Evolutionary conservation across 92 coral and sea anemone genomes (phyloP).

Genomic region (Desmophyllum pertusum): DNA sequence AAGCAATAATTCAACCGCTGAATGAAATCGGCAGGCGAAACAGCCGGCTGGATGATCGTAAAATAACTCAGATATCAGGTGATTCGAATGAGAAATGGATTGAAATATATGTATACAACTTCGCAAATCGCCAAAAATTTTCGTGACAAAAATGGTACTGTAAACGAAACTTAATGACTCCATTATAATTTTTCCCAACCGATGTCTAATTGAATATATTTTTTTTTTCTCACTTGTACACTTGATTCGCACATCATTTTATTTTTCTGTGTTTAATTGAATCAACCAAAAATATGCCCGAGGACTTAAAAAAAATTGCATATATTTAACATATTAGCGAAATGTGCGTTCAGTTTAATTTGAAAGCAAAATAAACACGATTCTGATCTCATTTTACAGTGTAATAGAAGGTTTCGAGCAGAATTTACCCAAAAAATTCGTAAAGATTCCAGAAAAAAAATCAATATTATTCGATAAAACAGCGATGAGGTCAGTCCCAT

Average conservation of each 20-base stretch:
- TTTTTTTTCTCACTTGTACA: background rate
- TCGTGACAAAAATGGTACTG: background rate
- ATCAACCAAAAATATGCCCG: background rate
- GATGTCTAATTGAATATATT: background rate
- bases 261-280: background rate
- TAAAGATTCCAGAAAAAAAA: background rate
- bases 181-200: background rate
- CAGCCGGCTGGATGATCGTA: background rate
- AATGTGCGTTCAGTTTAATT: background rate
- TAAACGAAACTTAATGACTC: background rate
- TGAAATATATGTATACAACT: background rate
- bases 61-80: background rate
- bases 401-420: background rate
- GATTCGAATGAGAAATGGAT: background rate
- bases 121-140: background rate
- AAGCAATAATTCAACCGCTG: conserved; percentile 8
- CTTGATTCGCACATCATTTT: background rate
- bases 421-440: background rate
- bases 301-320: background rate
- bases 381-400: background rate
- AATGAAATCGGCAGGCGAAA: background rate
- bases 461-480: background rate
- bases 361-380: background rate
- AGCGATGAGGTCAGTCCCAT: background rate
- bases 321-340: background rate